Base-by-base conservation (phyloP, 2,113 vertebrate genomes). In the Rallus limicola region DNA sequence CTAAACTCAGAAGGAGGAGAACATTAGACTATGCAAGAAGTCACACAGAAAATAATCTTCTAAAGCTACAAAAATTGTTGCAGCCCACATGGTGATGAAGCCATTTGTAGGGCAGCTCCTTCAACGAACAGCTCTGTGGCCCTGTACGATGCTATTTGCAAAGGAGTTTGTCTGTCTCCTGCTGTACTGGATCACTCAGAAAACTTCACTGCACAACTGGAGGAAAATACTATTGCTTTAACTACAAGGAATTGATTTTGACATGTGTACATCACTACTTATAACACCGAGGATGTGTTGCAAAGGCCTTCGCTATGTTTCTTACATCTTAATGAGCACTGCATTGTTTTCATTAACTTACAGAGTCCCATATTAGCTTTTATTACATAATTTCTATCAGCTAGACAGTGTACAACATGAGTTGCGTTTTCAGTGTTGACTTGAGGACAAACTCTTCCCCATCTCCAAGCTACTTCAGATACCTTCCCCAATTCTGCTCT, bases 101-200 rank as follows among this genome's bases (percentile, higher is more conserved):
- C 8, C 21, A 24, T 6, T n/a, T 26, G 24, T 10, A 62, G 26
- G 38, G 24, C 44, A 80, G 6, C 24, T 79, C 36, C 11, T 52
- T 15, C 59, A 28, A 18, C 1, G 1, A 62, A 20, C 26, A 74
- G 23, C 16, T 53, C 31, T 4, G 0, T 2, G 14, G 44, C 9
- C 13, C 21, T 62, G 21, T 31, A 74, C 16, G 46, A 13, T 13
- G 69, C n/a, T 23, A 1, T 40, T 58, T 46, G 24, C 24, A n/a
- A 71, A 68, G 16, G 19, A 56, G 7, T 18, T 85, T 34, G 62
- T 55, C 28, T n/a, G 7, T 55, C 15, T 67, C 42, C 40, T 58
- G 0, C 20, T 48, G 11, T 21, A 24, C 67, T n/a, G 48, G 9
- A 34, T 52, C 29, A n/a, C 62, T 64, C 12, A 9, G 28, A 46